Percentiles rank a stretch among this genome's conserved stretches.
Conservation (phyloP, 2,888 invertebrate genomes). For the Dicyrtoma fusca region DNA sequence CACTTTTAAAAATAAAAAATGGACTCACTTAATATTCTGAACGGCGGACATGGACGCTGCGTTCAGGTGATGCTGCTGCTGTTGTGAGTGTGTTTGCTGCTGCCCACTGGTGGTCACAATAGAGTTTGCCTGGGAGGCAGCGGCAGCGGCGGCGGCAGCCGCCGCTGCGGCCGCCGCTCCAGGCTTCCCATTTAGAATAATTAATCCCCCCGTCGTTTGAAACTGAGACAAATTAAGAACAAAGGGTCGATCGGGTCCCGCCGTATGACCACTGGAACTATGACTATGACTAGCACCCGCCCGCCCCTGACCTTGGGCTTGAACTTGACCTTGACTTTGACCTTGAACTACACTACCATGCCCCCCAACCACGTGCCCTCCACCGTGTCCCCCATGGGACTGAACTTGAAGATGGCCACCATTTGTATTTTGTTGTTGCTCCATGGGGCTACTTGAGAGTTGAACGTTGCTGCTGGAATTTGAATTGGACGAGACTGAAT, state of each 20-base stretch:
- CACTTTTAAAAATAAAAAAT: neutral
- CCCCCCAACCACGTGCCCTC: too few relatives aligned
- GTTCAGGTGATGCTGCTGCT: conserved; percentile 47
- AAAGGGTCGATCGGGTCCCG: conserved; percentile 59
- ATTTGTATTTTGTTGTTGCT: conserved; percentile 12
- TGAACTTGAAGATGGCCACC: conserved; percentile 22
- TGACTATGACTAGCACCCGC: neutral
- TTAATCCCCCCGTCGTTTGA: conserved; percentile 74
- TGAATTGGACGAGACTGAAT: conserved; percentile 13
- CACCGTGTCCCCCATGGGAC: conserved; percentile 41
- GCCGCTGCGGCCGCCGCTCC: conserved; percentile 45
- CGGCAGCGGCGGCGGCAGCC: conserved; percentile 44
- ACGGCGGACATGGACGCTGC: conserved; percentile 40
- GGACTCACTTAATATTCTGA: conserved; percentile 53
- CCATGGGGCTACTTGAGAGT: neutral
- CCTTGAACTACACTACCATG: conserved; percentile 24
- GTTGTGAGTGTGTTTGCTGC: conserved; percentile 11
- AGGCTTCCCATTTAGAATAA: conserved; percentile 69
- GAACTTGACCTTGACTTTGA: neutral
- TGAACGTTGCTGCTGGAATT: neutral
- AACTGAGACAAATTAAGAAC: conserved; percentile 83
- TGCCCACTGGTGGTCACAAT: conserved; percentile 5
- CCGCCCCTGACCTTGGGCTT: conserved; percentile 11
- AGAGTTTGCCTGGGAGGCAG: conserved; percentile 27
- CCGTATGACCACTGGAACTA: neutral